Conservation (phyloP, 2,113 vertebrate genomes). For the Atlantisia rogersi region DNA sequence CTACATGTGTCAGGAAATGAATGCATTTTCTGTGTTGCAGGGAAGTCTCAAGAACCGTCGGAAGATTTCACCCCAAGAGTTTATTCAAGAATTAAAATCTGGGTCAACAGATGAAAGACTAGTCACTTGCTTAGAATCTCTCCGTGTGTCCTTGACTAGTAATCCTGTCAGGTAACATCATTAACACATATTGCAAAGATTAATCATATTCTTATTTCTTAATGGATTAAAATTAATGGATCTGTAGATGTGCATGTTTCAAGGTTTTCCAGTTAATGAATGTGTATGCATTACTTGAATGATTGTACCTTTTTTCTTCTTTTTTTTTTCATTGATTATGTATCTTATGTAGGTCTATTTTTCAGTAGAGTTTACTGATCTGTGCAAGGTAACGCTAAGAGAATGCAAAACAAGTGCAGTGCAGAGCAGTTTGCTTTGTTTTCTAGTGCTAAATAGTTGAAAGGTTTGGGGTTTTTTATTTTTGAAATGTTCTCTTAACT, state of each 20-base stretch:
- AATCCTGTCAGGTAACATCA: constrained; percentile 93
- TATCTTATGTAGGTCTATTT: background rate
- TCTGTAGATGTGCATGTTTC: background rate
- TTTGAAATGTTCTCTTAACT: background rate
- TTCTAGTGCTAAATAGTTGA: background rate
- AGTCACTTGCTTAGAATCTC: constrained; percentile 89
- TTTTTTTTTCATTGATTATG: background rate
- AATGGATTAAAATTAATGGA: constrained; percentile 17
- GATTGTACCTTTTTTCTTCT: background rate
- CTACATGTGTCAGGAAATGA: background rate
- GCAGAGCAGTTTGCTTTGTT: background rate
- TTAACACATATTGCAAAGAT: constrained; percentile 4
- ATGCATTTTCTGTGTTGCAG: constrained; percentile 72
- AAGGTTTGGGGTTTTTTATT: background rate
- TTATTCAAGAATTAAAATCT: constrained; percentile 91
- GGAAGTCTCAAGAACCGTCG: constrained; percentile 87
- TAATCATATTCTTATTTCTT: constrained; percentile 26
- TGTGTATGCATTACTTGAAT: background rate
- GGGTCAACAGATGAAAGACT: constrained; percentile 90
- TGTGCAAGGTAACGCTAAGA: background rate
- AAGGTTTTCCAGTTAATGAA: background rate
- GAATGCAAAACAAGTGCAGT: background rate
- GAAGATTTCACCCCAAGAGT: constrained; percentile 93
- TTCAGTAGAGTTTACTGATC: background rate
- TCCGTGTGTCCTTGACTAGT: constrained; percentile 94